Conservation (phyloP, 2,888 invertebrate species). For the Nasonia oneida region DNA sequence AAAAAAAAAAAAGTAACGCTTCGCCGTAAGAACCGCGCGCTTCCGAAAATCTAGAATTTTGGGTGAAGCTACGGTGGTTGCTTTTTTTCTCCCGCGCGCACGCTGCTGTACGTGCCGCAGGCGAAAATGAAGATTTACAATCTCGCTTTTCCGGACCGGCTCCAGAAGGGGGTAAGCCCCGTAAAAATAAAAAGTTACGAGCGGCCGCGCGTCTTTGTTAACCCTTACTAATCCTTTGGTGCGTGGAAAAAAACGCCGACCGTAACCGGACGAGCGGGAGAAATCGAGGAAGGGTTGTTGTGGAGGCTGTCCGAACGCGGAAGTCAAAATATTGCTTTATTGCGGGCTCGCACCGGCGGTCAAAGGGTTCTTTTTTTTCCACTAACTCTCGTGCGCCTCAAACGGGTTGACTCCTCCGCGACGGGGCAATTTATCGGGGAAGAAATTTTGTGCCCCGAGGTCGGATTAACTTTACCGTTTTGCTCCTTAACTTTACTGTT, state of each 20-base stretch:
- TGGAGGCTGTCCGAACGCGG: conserved; percentile 55
- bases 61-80: conserved; percentile 73
- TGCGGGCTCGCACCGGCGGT: conserved; percentile 63
- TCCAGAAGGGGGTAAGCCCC: conserved; percentile 67
- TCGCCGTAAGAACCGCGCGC: background rate
- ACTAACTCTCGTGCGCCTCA: background rate
- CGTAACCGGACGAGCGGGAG: conserved; percentile 34
- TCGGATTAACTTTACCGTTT: conserved; percentile 62
- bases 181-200: conserved; percentile 75
- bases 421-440: background rate
- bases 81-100: conserved; percentile 64
- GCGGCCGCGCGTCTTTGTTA: conserved; percentile 67
- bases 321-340: conserved; percentile 77
- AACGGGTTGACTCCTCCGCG: conserved; percentile 66
- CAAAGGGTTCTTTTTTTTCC: conserved; percentile 62
- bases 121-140: conserved; percentile 72
- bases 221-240: conserved; percentile 66
- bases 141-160: conserved; percentile 8
- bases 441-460: conserved; percentile 27
- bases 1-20: conserved; percentile 34
- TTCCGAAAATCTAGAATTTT: conserved; percentile 70
- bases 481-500: conserved; percentile 61
- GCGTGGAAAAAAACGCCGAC: conserved; percentile 29
- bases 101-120: conserved; percentile 7
- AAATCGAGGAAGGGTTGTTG: conserved; percentile 69